Base-by-base conservation (phyloP, 1,140 invertebrate genomes). In the Lasioglossum baleicum region DNA sequence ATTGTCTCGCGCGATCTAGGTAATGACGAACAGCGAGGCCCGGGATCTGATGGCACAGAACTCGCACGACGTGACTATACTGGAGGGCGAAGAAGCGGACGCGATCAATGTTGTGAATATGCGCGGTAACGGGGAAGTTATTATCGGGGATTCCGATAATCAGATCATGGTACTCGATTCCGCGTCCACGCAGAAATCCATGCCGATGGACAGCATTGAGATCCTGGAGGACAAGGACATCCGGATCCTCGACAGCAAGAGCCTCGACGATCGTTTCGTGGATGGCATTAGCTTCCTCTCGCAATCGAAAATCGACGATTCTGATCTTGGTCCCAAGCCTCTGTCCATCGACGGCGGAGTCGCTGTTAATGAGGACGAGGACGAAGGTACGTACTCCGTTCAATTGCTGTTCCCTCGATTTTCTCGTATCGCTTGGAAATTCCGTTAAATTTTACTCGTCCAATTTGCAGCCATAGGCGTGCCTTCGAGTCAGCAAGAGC, bases 21-120 rank as follows among this genome's bases (percentile, higher is more conserved):
- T 93, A 68, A 92, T 94, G 90, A 92, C 90, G 40, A 92, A 92
- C 78, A 91, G 86, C 76, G 93, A 94, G 58, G 93, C 92, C 7
- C 89, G 93, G 2, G 89, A 93, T 72, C 80, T 94, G 60, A 94
- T 94, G 90, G 89, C 90, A 0, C 92, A 93, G 82, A 93, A 92
- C 87, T 91, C 92, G 17, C 91, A 92, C 78, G 91, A 93, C 70
- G 88, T 93, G 65, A 91, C 91, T 61, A 91, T 93, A 67, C 87
- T 93, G 56, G 91, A 92, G 42, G 87, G 90, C 40, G 88, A 92
- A 63, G 91, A 91, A 67, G 90, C 90, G 31, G 90, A 90, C n/a
- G 88, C 90, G 65, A 91, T 93, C 71, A 91, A 90, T 81, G 84
- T 89, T 48, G 88, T 89, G 61, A 89, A 91, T 88, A 78, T 86